Conservation (phyloP, 2,797 vertebrate genomes). For the Vultur gryphus region DNA sequence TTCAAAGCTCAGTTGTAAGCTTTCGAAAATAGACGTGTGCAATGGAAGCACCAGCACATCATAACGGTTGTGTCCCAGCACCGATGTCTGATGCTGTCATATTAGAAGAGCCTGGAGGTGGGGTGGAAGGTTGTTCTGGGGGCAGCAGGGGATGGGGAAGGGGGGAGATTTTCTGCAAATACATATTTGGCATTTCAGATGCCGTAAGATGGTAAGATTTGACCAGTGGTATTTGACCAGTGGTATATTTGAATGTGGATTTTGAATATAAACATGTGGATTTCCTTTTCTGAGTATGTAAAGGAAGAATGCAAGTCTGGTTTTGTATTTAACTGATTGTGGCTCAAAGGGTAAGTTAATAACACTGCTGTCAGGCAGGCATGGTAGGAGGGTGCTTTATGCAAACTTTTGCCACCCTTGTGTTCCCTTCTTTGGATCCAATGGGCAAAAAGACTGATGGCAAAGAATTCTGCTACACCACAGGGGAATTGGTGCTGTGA, state of each 20-base stretch:
- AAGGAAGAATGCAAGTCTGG: slow-evolving; percentile 53
- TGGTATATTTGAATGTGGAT: slow-evolving; percentile 31
- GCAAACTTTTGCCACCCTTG: neutral
- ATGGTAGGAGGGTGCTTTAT: neutral
- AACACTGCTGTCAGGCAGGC: neutral
- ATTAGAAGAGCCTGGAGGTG: neutral
- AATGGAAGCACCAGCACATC: neutral
- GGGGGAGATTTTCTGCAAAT: neutral
- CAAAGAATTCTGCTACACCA: neutral
- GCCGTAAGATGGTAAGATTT: neutral
- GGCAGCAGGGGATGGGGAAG: neutral
- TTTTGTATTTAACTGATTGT: slow-evolving; percentile 50
- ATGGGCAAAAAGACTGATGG: neutral
- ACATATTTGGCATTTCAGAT: neutral
- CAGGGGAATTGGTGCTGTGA: neutral
- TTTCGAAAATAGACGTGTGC: neutral
- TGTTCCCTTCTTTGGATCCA: neutral
- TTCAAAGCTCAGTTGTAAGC: neutral
- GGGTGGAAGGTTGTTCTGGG: neutral
- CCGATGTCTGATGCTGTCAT: fast-evolving
- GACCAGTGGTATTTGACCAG: slow-evolving; percentile 40
- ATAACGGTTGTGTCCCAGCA: fast-evolving
- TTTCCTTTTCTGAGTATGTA: slow-evolving; percentile 47
- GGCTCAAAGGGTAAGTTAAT: slow-evolving; percentile 3
- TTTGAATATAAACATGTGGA: slow-evolving; percentile 52